A percentile compares a stretch with the other conserved stretches of the same genome.
Conservation (phyloP, 2,797 vertebrate species). For the Aeoliscus strigatus region DNA sequence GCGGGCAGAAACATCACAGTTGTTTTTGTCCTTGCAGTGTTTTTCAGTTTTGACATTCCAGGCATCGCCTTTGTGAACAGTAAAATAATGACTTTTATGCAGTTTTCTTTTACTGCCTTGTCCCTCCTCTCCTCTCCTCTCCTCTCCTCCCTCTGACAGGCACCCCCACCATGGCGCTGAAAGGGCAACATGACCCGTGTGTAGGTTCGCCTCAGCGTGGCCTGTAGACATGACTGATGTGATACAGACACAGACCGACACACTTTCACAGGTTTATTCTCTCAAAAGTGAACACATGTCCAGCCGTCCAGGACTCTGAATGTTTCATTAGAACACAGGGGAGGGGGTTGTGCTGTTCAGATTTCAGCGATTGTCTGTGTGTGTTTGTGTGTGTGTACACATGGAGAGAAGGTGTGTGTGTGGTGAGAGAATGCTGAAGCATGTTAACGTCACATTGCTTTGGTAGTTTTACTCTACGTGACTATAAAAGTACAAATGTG, state of each 20-base stretch:
- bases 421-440: background rate
- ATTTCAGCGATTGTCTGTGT: conserved; percentile 15
- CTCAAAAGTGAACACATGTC: conserved; percentile 40
- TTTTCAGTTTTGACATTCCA: too few relatives aligned
- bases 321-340: conserved; percentile 51
- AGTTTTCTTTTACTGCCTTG: conserved; percentile 8
- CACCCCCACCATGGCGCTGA: conserved; percentile 4
- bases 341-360: conserved; percentile 14
- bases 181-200: conserved; percentile 11
- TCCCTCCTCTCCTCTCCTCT: background rate
- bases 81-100: conserved; percentile 7
- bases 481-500: too few relatives aligned
- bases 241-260: conserved; percentile 5
- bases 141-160: conserved; percentile 7
- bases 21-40: too few relatives aligned
- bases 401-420: background rate
- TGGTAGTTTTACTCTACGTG: too few relatives aligned
- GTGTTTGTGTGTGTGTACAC: conserved; percentile 12
- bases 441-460: too few relatives aligned
- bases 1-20: too few relatives aligned
- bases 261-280: conserved; percentile 9
- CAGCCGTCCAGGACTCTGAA: conserved; percentile 43
- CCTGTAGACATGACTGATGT: conserved; percentile 18
- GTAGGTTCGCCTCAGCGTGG: conserved; percentile 1
- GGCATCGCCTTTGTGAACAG: too few relatives aligned